phyloP scores from a whole-genome alignment of 2,797 vertebrate genomes.

The Phrynocephalus forsythii region DNA sequence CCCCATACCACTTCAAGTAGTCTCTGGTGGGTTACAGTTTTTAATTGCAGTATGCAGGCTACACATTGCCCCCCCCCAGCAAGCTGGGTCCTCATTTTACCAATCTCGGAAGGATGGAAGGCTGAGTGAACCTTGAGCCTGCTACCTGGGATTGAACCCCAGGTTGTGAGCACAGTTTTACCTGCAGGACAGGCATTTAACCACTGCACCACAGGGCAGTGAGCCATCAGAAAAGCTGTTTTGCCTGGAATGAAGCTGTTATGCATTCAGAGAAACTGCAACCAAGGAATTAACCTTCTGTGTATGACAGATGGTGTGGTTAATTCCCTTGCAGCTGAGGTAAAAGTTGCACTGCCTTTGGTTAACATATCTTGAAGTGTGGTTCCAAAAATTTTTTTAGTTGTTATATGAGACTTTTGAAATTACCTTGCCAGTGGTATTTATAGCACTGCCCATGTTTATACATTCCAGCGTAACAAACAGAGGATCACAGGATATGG shows the following conservation, averaged over 20 bases:
- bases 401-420: not conserved
- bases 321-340: not conserved
- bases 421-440: not conserved
- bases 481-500: not conserved
- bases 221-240: not conserved
- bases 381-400: not conserved
- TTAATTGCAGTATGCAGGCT: too few relatives aligned
- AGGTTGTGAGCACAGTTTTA: too few relatives aligned
- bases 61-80: too few relatives aligned
- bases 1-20: too few relatives aligned
- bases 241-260: not conserved
- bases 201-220: too few relatives aligned
- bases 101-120: too few relatives aligned
- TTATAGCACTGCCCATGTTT: not conserved
- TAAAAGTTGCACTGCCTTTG: not conserved
- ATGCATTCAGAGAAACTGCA: too few relatives aligned
- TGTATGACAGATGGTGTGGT: not conserved
- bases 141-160: too few relatives aligned
- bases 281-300: not conserved
- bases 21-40: too few relatives aligned
- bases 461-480: not conserved
- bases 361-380: not conserved
- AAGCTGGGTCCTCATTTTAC: too few relatives aligned
- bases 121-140: too few relatives aligned
- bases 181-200: too few relatives aligned